Evolutionary conservation across 2,113 vertebrate genomes (phyloP), one percentile per base, ranked within the genome.

Genomic region (Callionymus lyra): DNA sequence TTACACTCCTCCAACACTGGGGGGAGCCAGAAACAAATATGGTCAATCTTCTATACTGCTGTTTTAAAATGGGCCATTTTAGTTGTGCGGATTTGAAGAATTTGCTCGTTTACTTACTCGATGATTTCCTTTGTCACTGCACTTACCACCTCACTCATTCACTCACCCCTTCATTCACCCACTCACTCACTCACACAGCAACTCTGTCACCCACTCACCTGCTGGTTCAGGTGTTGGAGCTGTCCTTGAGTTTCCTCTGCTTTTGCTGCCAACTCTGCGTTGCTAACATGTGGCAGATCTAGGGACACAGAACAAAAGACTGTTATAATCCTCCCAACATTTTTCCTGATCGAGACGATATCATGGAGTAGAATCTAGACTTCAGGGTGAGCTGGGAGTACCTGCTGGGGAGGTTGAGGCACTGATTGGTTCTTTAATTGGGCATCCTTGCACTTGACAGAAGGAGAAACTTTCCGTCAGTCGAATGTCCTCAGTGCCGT

Each of bases 231-330:
- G 56, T 83, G 76, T 38, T 10, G 56, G 44, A 86, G 70, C 40
- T 85, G 81, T 54, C 73, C 79, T 44, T 77, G 76, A 42, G 83
- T 84, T 43, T 84, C 85, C 44, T 87, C 85, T 2, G 82, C 67
- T 74, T 84, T 81, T 3, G 62, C 81, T n/a, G 76, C 76, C 34
- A 86, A 54, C 41, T 87, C 81, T 44, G 73, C 76, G 2, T 70
- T 73, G 65, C 70, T 81, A 62, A 80, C 59, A 52, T 70, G 76
- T 43, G 75, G 64, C 27, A 59, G 63, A 41, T 72, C 84, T 86
- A n/a, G 70, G 47, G 58, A 63, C 38, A 44, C 41, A 70, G 49
- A 63, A 38, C 1, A 57, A 27, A 27, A 27, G 21, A 4, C 21
- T 27, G 21, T 8, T n/a, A n/a, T n/a, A n/a, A n/a, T n/a, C n/a